Conservation (phyloP, 2,113 vertebrate genomes). For the Zeus faber region DNA sequence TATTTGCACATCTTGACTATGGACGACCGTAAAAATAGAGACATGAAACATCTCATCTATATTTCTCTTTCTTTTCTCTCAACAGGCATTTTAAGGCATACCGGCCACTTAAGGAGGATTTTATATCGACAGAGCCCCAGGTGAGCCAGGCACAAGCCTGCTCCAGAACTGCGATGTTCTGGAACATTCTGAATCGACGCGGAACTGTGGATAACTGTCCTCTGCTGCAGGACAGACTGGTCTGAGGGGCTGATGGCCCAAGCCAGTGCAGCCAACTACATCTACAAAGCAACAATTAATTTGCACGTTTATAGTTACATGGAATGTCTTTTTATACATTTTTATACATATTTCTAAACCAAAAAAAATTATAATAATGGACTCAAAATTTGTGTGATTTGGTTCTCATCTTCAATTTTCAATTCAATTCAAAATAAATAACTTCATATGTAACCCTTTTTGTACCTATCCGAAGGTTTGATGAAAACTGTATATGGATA, state of each 20-base stretch:
- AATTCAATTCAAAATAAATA: slow-evolving; percentile 9
- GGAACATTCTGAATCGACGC: slow-evolving; percentile 63
- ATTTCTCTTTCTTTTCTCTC: slow-evolving; percentile 15
- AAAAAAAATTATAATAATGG: neutral
- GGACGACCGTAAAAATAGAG: neutral
- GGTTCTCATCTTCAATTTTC: slow-evolving; percentile 1
- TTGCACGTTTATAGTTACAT: neutral
- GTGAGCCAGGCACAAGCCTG: slow-evolving; percentile 18
- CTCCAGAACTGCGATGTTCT: slow-evolving; percentile 67
- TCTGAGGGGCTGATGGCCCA: slow-evolving; percentile 47
- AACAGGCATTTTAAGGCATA: slow-evolving; percentile 72
- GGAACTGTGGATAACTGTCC: slow-evolving; percentile 73
- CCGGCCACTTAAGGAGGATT: slow-evolving; percentile 50
- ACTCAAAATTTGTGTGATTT: slow-evolving; percentile 16
- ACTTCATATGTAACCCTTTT: slow-evolving; percentile 20
- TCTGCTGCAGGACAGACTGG: slow-evolving; percentile 75
- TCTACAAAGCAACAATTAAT: slow-evolving; percentile 18
- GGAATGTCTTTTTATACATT: slow-evolving; percentile 51
- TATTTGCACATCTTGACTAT: neutral
- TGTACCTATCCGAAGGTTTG: slow-evolving; percentile 12
- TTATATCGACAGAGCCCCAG: slow-evolving; percentile 13
- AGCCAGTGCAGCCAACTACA: neutral
- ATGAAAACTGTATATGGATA: slow-evolving; percentile 4
- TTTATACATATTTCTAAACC: slow-evolving; percentile 31
- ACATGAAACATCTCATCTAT: neutral